Percentiles rank a stretch among this genome's conserved stretches.
phyloP scores from a whole-genome alignment of 2,797 vertebrate species.

The Phalloptychus januarius region DNA sequence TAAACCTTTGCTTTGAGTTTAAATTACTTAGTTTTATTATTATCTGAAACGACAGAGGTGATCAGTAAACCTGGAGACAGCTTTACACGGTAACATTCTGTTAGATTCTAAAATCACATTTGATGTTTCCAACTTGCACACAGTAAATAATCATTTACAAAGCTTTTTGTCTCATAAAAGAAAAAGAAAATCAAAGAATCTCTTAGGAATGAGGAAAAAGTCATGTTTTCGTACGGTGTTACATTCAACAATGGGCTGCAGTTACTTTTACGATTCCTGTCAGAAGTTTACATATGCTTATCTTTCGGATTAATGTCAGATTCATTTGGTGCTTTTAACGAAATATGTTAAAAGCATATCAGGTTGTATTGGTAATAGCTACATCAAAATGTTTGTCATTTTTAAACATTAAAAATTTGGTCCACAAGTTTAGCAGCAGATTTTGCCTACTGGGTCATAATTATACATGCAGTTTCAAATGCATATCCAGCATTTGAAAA shows the following conservation, averaged over 20 bases:
- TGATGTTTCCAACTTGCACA: not conserved
- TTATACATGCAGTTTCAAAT: not conserved
- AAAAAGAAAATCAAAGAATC: constrained; percentile 30
- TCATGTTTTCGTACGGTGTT: constrained; percentile 58
- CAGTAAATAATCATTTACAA: constrained; percentile 7
- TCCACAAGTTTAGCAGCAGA: not conserved
- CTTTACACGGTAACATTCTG: not conserved
- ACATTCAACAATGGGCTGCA: constrained; percentile 71
- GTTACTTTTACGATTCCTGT: constrained; percentile 24
- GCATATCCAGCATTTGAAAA: not conserved
- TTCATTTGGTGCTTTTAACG: not conserved
- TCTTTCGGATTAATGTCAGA: not conserved
- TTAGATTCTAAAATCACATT: not conserved
- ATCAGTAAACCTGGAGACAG: not conserved
- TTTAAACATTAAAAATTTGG: not conserved
- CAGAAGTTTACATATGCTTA: not conserved
- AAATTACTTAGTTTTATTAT: not conserved
- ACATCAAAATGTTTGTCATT: not conserved
- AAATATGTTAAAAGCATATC: too few species aligned
- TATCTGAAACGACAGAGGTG: not conserved
- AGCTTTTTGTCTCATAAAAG: constrained; percentile 16
- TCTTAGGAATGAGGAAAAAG: constrained; percentile 17
- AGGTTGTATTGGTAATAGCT: not conserved
- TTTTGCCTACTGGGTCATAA: not conserved
- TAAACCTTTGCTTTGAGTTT: not conserved